These are phyloP conservation scores for Gorsachius magnificus DNA, from an alignment of 2,797 vertebrate genomes.

Conservation along the genomic window DNA sequence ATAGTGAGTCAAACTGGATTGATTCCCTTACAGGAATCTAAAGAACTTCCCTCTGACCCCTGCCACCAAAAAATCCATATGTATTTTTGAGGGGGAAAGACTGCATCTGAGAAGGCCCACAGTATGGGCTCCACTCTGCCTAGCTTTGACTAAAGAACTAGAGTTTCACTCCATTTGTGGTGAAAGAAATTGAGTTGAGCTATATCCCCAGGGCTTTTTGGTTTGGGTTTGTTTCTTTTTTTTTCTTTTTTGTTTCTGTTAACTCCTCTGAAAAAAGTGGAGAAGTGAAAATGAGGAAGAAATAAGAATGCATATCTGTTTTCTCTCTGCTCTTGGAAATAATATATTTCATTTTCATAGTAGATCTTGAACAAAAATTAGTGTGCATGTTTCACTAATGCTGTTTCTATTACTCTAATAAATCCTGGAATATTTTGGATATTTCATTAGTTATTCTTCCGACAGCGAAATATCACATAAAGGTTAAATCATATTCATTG, in stretches of 20 bases:
- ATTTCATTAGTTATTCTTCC: background rate
- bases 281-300: conserved; percentile 5
- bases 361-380: background rate
- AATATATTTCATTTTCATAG: background rate
- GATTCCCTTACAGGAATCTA: background rate
- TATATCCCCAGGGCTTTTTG: background rate
- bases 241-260: background rate
- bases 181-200: background rate
- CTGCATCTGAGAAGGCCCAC: background rate
- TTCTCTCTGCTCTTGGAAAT: background rate
- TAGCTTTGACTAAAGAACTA: background rate
- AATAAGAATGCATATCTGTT: background rate
- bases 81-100: background rate
- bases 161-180: background rate
- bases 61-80: background rate
- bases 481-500: background rate
- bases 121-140: background rate
- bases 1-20: background rate
- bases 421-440: background rate
- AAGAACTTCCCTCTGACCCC: background rate
- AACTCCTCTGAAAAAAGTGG: background rate
- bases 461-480: background rate
- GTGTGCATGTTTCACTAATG: background rate
- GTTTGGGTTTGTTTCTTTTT: background rate
- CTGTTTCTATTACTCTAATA: background rate